Evolutionary conservation across 2,888 invertebrate species (phyloP).

Genomic region (Capitulum mitella): DNA sequence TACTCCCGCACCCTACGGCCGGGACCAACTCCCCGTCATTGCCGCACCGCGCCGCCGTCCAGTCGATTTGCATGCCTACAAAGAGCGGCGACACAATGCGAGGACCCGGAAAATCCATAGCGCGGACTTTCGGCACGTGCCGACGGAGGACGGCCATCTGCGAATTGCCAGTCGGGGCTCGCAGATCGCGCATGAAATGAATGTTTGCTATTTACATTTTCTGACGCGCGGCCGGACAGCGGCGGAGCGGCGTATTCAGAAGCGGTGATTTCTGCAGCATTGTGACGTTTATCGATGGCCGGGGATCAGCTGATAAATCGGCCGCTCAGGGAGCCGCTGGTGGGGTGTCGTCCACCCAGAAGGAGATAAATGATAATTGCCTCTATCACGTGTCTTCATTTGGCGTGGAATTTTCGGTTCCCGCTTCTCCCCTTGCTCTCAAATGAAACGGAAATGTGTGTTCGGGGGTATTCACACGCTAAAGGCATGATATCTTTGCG

Average conservation of each 20-base stretch:
- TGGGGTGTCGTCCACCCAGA: background rate
- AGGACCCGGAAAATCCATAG: background rate
- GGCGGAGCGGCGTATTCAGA: background rate
- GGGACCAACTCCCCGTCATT: no score
- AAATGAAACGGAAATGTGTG: slow-evolving; percentile 15
- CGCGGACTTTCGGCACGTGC: background rate
- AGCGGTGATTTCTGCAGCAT: slow-evolving; percentile 2
- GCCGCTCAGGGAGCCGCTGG: background rate
- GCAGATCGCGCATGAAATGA: background rate
- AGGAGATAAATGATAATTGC: slow-evolving; percentile 22
- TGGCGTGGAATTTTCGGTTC: slow-evolving; percentile 1
- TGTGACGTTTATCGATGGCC: slow-evolving; percentile 11
- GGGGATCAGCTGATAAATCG: slow-evolving; percentile 7
- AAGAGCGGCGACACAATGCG: background rate
- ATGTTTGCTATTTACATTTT: slow-evolving; percentile 20
- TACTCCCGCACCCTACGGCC: no score
- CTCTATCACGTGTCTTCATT: slow-evolving; percentile 17
- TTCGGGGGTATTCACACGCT: background rate
- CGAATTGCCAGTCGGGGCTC: background rate
- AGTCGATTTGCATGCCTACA: background rate
- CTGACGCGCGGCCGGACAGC: background rate
- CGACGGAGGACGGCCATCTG: background rate
- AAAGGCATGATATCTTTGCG: no score
- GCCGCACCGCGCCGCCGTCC: background rate
- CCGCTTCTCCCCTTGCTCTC: background rate